Percentiles rank a stretch among this genome's conserved stretches.
phyloP scores from a whole-genome alignment of 2,888 invertebrate genomes.

The Ametastegia equiseti region DNA sequence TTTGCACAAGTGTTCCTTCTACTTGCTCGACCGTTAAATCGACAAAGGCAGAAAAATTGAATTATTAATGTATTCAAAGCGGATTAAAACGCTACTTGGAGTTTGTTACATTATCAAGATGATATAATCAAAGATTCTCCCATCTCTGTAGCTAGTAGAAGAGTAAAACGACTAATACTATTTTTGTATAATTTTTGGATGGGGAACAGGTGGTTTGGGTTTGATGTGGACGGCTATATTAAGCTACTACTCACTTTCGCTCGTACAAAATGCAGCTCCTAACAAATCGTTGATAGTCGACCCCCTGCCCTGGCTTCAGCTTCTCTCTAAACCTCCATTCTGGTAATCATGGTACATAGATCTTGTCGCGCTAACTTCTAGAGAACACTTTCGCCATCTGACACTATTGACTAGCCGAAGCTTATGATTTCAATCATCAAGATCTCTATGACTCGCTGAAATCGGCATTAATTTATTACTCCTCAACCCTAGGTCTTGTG shows the following conservation, averaged over 20 bases:
- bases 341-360: constrained; percentile 76
- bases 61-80: not conserved
- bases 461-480: not conserved
- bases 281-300: constrained; percentile 72
- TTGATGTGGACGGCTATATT: constrained; percentile 79
- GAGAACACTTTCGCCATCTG: not conserved
- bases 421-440: not conserved
- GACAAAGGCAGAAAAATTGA: too few species aligned
- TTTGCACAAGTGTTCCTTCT: not conserved
- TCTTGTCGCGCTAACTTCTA: constrained; percentile 10
- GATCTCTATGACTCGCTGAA: not conserved
- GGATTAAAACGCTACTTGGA: not conserved
- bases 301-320: constrained; percentile 79
- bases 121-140: not conserved
- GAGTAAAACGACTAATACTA: not conserved
- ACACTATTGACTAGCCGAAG: not conserved
- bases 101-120: not conserved
- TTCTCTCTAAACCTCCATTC: constrained; percentile 80
- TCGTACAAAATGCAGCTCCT: constrained; percentile 59
- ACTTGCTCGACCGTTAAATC: not conserved
- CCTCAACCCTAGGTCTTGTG: constrained; percentile 79
- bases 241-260: constrained; percentile 78
- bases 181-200: not conserved
- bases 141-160: not conserved
- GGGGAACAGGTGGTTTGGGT: constrained; percentile 77